Base-by-base conservation (phyloP, 2,797 vertebrate species). In the Halcyon smyrnensis region DNA sequence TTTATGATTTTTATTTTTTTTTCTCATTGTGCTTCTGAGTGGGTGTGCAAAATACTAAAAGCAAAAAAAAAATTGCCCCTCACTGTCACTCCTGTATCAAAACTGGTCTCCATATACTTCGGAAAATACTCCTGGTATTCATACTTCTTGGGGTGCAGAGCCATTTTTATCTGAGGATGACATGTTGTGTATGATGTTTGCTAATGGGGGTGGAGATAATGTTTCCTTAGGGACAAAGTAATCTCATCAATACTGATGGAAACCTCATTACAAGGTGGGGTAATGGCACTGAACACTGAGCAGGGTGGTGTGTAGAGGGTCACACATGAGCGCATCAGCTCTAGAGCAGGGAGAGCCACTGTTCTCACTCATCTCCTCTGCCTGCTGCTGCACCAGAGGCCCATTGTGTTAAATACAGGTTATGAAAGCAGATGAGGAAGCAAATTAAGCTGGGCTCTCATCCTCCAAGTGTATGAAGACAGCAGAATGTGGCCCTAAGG, bases 251-350 rank as follows among this genome's bases (percentile, higher is more conserved):
- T 23, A 18, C 32, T 81, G 60, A 46, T 0, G 1, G 24, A 54
- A 63, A 56, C 28, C 64, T 75, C 48, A 21, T 80, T 53, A 16
- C 20, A 37, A 51, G 64, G 39, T 4, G 3, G 21, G 43, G 32
- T 45, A 51, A 13, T 20, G n/a, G 37, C 34, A n/a, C 63, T 68
- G 76, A 21, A 17, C 1, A 0, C 45, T 0, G 0, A 64, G 46
- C 24, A 70, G 46, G 48, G 63, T 37, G 48, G 12, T 27, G 8
- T 6, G 25, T 36, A 41, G 37, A 83, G 63, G 27, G 50, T 63
- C 56, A 41, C 45, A 15, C 18, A 12, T 19, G 32, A 53, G 24
- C 9, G 1, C 32, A 19, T n/a, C 34, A 45, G 16, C 46, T 46
- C n/a, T 21, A 28, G 64, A 48, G 77, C 17, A 67, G 71, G 15